Conservation (phyloP, 2,113 vertebrate species). For the Mastomys coucha region DNA sequence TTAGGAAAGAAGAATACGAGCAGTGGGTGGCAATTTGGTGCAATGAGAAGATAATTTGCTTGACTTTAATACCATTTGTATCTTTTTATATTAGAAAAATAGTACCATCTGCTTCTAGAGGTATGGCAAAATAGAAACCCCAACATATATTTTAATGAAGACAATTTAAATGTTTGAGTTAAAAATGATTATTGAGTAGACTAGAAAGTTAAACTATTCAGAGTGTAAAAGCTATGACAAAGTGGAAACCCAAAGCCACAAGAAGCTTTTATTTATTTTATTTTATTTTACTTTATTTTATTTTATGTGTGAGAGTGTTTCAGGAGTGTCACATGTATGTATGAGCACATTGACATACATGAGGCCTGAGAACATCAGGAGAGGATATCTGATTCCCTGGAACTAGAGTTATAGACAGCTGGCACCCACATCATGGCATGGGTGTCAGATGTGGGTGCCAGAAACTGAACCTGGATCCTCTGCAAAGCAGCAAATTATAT, state of each 20-base stretch:
- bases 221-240: neutral
- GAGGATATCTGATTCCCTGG: neutral
- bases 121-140: neutral
- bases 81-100: slow-evolving; percentile 17
- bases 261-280: neutral
- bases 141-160: neutral
- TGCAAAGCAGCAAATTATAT: neutral
- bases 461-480: neutral
- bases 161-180: neutral
- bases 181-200: neutral
- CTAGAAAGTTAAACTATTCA: neutral
- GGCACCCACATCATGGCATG: too few relatives aligned
- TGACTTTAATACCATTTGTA: neutral
- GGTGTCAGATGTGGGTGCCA: too few relatives aligned
- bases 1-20: neutral
- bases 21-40: rapidly evolving
- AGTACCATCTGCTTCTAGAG: neutral
- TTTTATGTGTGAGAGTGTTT: neutral
- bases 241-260: neutral
- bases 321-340: neutral
- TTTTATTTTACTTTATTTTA: neutral
- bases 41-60: neutral
- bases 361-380: neutral
- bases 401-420: neutral
- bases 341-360: neutral